A percentile compares a stretch with the other conserved stretches of the same genome.
These are phyloP conservation scores for Drosophila incognita DNA, from an alignment of 2,888 invertebrate species.

Conservation along the genomic window DNA sequence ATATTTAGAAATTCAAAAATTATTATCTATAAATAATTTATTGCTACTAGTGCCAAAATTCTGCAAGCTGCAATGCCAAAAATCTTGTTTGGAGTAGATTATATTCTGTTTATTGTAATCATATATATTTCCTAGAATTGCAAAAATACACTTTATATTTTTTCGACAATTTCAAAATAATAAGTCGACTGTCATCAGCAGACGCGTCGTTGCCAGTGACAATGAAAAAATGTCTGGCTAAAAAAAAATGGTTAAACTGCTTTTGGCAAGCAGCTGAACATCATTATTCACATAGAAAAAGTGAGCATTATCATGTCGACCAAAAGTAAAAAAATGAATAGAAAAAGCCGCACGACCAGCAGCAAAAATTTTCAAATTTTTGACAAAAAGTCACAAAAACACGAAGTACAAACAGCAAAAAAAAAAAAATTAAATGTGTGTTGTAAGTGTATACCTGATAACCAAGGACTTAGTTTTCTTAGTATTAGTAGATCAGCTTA, in stretches of 20 bases:
- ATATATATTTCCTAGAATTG: not conserved
- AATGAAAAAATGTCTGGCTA: slow-evolving; percentile 54
- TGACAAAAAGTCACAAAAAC: slow-evolving; percentile 5
- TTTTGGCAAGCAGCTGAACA: slow-evolving; percentile 60
- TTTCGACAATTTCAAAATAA: slow-evolving; percentile 29
- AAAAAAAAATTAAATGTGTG: not conserved
- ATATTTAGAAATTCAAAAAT: not conserved
- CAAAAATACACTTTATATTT: not conserved
- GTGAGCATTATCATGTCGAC: slow-evolving; percentile 64
- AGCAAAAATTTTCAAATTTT: slow-evolving; percentile 8
- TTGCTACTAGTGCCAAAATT: not conserved
- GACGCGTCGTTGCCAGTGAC: slow-evolving; percentile 45
- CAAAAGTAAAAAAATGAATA: slow-evolving; percentile 20
- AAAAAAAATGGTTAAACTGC: slow-evolving; percentile 39
- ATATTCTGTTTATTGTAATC: not conserved
- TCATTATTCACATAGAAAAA: slow-evolving; percentile 71
- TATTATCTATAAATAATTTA: not conserved
- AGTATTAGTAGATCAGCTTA: not conserved
- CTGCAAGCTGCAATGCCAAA: not conserved
- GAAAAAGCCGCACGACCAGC: not conserved
- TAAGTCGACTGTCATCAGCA: slow-evolving; percentile 67
- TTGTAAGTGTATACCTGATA: not conserved
- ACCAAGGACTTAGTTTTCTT: not conserved
- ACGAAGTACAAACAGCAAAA: not conserved
- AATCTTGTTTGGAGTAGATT: not conserved